Conservation (phyloP, 2,797 vertebrate species). For the Anguilla obscura region DNA sequence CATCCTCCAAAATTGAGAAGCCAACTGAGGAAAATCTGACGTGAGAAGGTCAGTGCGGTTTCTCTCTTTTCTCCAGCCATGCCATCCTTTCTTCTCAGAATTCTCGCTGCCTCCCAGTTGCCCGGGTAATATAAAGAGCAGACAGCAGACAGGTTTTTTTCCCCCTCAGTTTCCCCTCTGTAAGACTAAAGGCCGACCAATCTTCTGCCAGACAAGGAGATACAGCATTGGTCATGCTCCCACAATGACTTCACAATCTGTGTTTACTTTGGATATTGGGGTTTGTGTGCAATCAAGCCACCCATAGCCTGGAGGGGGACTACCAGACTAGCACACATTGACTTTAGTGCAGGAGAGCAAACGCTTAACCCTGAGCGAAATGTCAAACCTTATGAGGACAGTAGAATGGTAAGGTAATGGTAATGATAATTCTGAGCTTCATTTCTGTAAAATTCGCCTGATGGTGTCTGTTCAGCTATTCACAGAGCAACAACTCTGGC, state of each 20-base stretch:
- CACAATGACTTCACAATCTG: neutral
- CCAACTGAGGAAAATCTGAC: neutral
- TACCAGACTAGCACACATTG: neutral
- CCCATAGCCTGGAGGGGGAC: neutral
- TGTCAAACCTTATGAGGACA: neutral
- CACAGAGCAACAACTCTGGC: constrained; percentile 4
- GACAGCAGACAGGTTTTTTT: constrained; percentile 29
- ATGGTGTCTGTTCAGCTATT: constrained; percentile 20
- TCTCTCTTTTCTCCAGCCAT: neutral
- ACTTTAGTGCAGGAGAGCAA: neutral
- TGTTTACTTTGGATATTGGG: constrained; percentile 6
- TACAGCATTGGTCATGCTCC: neutral
- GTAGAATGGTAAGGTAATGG: neutral
- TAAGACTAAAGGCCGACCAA: neutral
- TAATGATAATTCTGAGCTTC: neutral
- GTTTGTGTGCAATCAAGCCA: neutral
- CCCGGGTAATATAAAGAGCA: constrained; percentile 42
- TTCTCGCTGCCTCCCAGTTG: constrained; percentile 38
- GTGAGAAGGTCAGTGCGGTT: neutral
- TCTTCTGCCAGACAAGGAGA: neutral
- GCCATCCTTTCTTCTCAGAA: neutral
- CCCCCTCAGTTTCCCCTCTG: constrained; percentile 25
- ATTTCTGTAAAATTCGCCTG: neutral
- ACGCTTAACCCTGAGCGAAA: neutral
- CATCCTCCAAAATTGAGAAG: neutral